Evolutionary conservation across 2,113 vertebrate species (phyloP).

Genomic region (Albula glossodonta): DNA sequence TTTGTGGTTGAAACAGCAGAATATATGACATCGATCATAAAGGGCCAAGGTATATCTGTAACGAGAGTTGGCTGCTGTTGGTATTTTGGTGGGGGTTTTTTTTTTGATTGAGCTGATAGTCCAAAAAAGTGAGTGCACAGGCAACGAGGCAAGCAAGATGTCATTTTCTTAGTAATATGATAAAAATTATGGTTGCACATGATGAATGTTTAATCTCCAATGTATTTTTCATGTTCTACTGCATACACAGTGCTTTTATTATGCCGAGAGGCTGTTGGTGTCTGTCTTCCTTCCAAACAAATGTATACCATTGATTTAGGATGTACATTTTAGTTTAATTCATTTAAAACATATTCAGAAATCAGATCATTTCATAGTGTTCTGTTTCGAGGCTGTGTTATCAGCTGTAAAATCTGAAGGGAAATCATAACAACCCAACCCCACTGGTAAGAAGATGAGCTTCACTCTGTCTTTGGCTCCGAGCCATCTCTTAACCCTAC

Average conservation of each 20-base stretch:
- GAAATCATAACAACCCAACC: background rate
- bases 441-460: background rate
- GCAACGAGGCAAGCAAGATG: too few species aligned
- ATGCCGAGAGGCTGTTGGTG: background rate
- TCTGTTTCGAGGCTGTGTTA: background rate
- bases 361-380: background rate
- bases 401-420: background rate
- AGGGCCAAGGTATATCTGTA: too few species aligned
- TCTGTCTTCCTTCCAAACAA: background rate
- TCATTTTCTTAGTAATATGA: too few species aligned
- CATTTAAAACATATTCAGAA: too few species aligned
- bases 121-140: too few species aligned
- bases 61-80: too few species aligned
- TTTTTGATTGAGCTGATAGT: too few species aligned
- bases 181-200: background rate
- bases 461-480: background rate
- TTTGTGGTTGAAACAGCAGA: too few species aligned
- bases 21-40: too few species aligned
- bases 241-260: slow-evolving; percentile 9
- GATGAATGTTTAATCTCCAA: background rate
- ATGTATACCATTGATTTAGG: background rate
- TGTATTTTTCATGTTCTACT: background rate
- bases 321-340: background rate
- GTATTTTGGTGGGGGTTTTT: too few species aligned
- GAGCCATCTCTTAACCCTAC: background rate